Percentiles rank a stretch among this genome's conserved stretches.
phyloP scores from a whole-genome alignment of 2,888 invertebrate genomes.

The Tupiocoris notatus region DNA sequence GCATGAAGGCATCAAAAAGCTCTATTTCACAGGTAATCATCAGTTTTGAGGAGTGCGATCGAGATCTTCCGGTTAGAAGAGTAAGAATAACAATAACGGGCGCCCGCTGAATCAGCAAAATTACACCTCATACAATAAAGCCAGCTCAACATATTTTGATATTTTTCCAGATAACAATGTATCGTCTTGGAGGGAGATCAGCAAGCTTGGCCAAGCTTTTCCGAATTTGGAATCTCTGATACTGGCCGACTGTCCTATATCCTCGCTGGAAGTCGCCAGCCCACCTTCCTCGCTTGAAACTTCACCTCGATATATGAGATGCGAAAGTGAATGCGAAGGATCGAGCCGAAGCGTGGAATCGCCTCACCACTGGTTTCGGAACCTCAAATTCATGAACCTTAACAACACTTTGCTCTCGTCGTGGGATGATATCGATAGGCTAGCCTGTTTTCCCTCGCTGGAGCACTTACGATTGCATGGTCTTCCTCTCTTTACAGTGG shows the following conservation, averaged over 20 bases:
- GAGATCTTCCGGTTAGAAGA: too few relatives aligned
- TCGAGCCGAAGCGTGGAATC: constrained; percentile 56
- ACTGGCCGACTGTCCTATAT: constrained; percentile 80
- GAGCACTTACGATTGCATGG: constrained; percentile 81
- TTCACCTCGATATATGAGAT: constrained; percentile 46
- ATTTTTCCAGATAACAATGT: constrained; percentile 71
- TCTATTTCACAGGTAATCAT: constrained; percentile 90
- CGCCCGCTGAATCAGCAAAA: too few relatives aligned
- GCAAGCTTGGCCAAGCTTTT: constrained; percentile 79
- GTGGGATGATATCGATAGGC: constrained; percentile 86
- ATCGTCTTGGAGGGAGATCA: constrained; percentile 79
- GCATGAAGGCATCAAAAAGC: constrained; percentile 69
- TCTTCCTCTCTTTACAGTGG: constrained; percentile 61
- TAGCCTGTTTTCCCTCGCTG: constrained; percentile 78
- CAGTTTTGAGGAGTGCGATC: too few relatives aligned
- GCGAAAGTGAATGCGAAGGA: constrained; percentile 63
- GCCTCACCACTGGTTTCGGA: constrained; percentile 63
- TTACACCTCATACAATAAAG: too few relatives aligned
- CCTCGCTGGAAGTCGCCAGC: constrained; percentile 56
- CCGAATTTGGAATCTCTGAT: constrained; percentile 82
- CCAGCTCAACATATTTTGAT: too few relatives aligned
- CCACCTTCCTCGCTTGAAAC: constrained; percentile 45
- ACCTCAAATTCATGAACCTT: constrained; percentile 75
- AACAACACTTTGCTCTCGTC: constrained; percentile 78
- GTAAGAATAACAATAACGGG: too few relatives aligned